Evolutionary conservation across 2,888 invertebrate genomes (phyloP).

Genomic region (Noctua janthe): DNA sequence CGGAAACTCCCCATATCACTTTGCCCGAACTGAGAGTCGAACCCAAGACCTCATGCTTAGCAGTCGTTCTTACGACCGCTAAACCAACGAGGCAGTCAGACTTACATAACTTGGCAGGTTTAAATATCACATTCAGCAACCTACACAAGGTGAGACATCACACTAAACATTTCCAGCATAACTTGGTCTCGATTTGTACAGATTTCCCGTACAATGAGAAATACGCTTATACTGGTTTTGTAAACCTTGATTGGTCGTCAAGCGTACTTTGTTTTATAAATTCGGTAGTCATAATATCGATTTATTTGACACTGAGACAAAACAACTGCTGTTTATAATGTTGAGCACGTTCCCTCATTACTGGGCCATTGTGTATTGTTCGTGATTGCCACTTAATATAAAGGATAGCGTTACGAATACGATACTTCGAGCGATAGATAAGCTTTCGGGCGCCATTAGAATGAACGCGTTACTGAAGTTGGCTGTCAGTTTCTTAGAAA

Average conservation of each 20-base stretch:
- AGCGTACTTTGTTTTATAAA: constrained; percentile 40
- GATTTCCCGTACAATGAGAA: background rate
- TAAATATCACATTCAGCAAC: background rate
- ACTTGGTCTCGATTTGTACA: too few species aligned
- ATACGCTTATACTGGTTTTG: background rate
- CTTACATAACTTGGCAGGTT: background rate
- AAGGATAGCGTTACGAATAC: constrained; percentile 63
- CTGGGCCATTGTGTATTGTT: constrained; percentile 73
- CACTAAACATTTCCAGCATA: too few species aligned
- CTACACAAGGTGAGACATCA: too few species aligned
- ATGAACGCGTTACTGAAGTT: constrained; percentile 38
- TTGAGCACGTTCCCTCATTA: constrained; percentile 70
- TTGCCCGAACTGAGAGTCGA: too few species aligned
- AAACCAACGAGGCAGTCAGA: too few species aligned
- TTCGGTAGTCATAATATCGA: constrained; percentile 73
- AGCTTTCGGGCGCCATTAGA: constrained; percentile 58
- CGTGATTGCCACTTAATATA: constrained; percentile 61
- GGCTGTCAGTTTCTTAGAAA: constrained; percentile 50
- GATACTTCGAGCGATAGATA: constrained; percentile 58
- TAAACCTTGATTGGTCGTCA: too few species aligned
- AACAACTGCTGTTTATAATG: constrained; percentile 74
- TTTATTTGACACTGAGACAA: constrained; percentile 74
- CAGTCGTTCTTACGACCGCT: too few species aligned
- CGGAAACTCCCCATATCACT: too few species aligned
- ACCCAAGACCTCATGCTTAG: too few species aligned